Conservation (phyloP, 2,113 vertebrate species). For the Neodon shergylaensis region DNA sequence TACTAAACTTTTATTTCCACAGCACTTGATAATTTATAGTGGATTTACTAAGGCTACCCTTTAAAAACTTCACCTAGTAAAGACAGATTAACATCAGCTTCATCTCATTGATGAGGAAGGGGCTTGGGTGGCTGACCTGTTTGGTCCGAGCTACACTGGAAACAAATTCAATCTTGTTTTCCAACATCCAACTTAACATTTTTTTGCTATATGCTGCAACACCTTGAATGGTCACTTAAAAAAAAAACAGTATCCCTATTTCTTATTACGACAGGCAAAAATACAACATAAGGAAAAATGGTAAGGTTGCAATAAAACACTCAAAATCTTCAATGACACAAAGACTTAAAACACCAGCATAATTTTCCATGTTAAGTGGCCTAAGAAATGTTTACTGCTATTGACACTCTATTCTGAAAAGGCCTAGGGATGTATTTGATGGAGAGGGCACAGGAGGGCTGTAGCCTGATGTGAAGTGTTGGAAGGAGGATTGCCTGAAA, state of each 20-base stretch:
- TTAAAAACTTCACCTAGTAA: not conserved
- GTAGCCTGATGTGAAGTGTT: not conserved
- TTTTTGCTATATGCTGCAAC: not conserved
- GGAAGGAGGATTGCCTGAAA: not conserved
- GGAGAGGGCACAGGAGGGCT: not conserved
- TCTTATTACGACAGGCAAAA: constrained; percentile 2
- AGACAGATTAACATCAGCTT: not conserved
- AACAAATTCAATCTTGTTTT: not conserved
- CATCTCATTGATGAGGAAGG: not conserved
- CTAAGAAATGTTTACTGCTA: not conserved
- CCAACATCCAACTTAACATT: not conserved
- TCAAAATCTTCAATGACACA: not conserved
- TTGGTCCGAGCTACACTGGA: not conserved
- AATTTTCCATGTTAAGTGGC: not conserved
- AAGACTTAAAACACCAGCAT: not conserved
- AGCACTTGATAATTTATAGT: not conserved
- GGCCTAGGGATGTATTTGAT: not conserved
- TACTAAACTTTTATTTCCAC: not conserved
- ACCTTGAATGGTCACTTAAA: not conserved
- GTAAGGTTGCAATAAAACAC: not conserved
- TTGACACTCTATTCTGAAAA: not conserved
- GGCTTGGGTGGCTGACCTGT: not conserved
- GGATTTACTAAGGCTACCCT: not conserved
- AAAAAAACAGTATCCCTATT: not conserved
- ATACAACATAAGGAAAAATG: not conserved